A percentile compares a stretch with the other conserved stretches of the same genome.
Conservation (phyloP, 2,888 invertebrate genomes). For the Agrotis ipsilon region DNA sequence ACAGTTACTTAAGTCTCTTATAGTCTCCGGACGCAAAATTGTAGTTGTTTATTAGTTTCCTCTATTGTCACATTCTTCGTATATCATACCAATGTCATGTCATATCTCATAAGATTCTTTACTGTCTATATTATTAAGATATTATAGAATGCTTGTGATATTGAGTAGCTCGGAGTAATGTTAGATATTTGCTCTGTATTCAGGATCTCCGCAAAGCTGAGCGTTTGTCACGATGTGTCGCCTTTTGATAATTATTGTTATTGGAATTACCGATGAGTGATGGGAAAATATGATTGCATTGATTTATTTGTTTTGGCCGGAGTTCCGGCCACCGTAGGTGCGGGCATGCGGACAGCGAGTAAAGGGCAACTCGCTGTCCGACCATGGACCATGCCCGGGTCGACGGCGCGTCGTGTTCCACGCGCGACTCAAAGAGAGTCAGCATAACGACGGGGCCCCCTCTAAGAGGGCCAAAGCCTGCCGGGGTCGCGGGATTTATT, state of each 20-base stretch:
- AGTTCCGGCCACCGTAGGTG: too few species aligned
- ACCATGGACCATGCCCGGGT: too few species aligned
- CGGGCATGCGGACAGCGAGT: too few species aligned
- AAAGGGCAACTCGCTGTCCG: too few species aligned
- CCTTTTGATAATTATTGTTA: conserved; percentile 19
- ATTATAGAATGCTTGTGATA: conserved; percentile 44
- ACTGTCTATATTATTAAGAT: conserved; percentile 56
- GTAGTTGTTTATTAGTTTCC: not conserved
- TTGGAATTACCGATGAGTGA: conserved; percentile 36
- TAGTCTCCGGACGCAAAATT: not conserved
- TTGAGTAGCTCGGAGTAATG: conserved; percentile 32
- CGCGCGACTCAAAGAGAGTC: too few species aligned
- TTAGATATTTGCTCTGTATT: conserved; percentile 58
- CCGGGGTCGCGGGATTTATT: too few species aligned
- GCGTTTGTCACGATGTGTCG: conserved; percentile 48
- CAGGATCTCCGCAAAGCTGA: conserved; percentile 63
- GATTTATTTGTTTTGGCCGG: not conserved
- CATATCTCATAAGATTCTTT: conserved; percentile 34
- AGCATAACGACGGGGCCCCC: too few species aligned
- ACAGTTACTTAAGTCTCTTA: not conserved
- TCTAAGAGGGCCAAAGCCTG: too few species aligned
- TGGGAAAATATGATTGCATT: conserved; percentile 30
- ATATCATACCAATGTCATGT: conserved; percentile 20
- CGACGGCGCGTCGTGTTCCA: too few species aligned
- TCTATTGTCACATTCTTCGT: conserved; percentile 19